A percentile compares a stretch with the other conserved stretches of the same genome.
Conservation (phyloP, 2,888 invertebrate genomes). For the Lepidonotus clava region DNA sequence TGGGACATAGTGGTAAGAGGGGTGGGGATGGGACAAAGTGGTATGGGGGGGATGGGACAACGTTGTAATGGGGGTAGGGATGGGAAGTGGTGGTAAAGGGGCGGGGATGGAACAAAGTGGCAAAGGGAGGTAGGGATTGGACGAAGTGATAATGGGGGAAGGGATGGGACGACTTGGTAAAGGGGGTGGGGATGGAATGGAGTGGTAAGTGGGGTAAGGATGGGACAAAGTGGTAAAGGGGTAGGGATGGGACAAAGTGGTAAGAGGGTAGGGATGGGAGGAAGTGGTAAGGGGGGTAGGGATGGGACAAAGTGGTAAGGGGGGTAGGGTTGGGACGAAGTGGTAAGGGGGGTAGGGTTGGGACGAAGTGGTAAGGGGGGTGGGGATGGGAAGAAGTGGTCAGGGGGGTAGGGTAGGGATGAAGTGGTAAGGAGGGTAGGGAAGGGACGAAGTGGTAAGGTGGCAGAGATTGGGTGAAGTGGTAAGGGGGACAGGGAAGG, state of each 20-base stretch:
- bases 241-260: background rate
- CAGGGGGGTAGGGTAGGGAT: background rate
- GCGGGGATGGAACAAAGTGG: background rate
- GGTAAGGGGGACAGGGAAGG: no score
- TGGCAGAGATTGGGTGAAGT: no score
- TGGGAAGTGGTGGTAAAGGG: background rate
- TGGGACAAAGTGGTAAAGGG: no score
- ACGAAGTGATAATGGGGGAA: no score
- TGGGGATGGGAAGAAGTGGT: background rate
- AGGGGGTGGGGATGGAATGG: no score
- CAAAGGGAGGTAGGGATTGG: no score
- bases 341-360: background rate
- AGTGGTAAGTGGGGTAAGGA: no score
- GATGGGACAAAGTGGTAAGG: background rate
- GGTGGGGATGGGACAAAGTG: no score
- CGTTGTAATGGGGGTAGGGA: background rate
- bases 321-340: background rate
- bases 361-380: background rate
- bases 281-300: background rate
- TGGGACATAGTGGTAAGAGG: background rate
- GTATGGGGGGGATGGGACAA: background rate
- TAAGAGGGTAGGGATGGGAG: background rate
- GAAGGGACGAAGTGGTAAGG: no score
- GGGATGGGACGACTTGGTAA: no score
- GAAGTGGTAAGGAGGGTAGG: no score